Percentiles rank a stretch among this genome's conserved stretches.
Conservation (phyloP, 2,797 vertebrate species). For the Parotocinclus haroldoi region DNA sequence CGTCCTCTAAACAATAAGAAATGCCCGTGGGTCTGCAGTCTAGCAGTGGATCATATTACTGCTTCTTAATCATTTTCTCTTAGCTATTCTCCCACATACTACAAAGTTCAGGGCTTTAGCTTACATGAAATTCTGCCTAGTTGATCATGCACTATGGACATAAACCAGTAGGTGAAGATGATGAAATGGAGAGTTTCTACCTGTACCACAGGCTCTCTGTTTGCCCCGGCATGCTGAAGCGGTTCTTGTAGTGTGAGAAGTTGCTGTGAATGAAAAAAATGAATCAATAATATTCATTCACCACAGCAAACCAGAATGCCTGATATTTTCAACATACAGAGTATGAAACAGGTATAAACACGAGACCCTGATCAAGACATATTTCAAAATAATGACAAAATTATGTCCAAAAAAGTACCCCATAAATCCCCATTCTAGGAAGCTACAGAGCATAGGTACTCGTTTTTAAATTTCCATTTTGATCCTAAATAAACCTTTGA, state of each 20-base stretch:
- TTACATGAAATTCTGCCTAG: too few relatives aligned
- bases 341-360: background rate
- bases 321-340: conserved; percentile 1
- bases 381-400: too few relatives aligned
- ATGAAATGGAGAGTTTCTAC: conserved; percentile 58
- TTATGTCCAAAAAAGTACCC: too few relatives aligned
- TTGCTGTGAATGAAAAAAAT: conserved; percentile 67
- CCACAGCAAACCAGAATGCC: conserved; percentile 2
- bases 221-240: conserved; percentile 86
- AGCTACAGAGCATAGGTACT: conserved; percentile 28
- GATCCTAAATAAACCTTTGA: conserved; percentile 45
- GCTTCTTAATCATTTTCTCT: background rate
- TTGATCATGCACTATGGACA: background rate
- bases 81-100: background rate
- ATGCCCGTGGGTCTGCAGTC: conserved; percentile 59
- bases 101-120: too few relatives aligned
- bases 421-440: conserved; percentile 50
- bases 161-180: background rate
- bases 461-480: conserved; percentile 44
- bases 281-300: background rate
- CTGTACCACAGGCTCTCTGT: conserved; percentile 89
- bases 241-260: conserved; percentile 88
- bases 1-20: conserved; percentile 42
- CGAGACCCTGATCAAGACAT: conserved; percentile 38
- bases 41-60: conserved; percentile 21